Conservation (phyloP, 2,888 invertebrate species). For the Hofmannophila pseudospretella region DNA sequence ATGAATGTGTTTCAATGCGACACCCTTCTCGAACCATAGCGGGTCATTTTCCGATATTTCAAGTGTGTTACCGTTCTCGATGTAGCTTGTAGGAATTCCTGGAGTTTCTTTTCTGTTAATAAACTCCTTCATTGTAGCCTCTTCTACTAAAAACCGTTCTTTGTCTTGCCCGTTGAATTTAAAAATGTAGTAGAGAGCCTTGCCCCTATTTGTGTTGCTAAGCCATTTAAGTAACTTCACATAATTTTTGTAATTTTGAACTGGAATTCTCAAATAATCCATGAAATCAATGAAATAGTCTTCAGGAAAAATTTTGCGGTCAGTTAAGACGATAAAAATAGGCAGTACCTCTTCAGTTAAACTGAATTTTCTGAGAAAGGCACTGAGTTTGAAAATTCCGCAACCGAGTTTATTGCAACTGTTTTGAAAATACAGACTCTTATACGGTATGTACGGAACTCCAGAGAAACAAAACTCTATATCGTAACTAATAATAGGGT, state of each 20-base stretch:
- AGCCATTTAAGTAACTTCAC: constrained; percentile 11
- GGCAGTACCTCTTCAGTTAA: constrained; percentile 25
- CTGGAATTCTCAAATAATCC: constrained; percentile 2
- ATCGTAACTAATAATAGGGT: constrained; percentile 34
- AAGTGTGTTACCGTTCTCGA: constrained; percentile 14
- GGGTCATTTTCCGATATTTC: constrained; percentile 17
- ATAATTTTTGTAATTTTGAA: constrained; percentile 4
- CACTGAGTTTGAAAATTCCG: constrained; percentile 19
- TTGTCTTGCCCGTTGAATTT: constrained; percentile 1
- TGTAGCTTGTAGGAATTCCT: constrained; percentile 13
- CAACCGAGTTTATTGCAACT: constrained; percentile 16
- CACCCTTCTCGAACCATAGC: constrained; percentile 30
- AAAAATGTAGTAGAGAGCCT: constrained; percentile 2
- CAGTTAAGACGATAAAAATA: constrained; percentile 28
- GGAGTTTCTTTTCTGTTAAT: constrained; percentile 11
- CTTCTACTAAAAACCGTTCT: constrained; percentile 9
- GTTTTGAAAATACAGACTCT: constrained; percentile 13
- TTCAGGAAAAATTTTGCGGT: constrained; percentile 22
- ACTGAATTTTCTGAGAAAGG: constrained; percentile 21
- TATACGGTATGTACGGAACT: constrained; percentile 27
- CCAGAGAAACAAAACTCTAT: constrained; percentile 31
- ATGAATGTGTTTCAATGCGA: constrained; percentile 18
- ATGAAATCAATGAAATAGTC: constrained; percentile 22
- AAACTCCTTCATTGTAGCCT: background rate
- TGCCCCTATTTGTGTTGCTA: background rate